Evolutionary conservation across 2,888 invertebrate genomes (phyloP).

Genomic region (Crossocerus cetratus): DNA sequence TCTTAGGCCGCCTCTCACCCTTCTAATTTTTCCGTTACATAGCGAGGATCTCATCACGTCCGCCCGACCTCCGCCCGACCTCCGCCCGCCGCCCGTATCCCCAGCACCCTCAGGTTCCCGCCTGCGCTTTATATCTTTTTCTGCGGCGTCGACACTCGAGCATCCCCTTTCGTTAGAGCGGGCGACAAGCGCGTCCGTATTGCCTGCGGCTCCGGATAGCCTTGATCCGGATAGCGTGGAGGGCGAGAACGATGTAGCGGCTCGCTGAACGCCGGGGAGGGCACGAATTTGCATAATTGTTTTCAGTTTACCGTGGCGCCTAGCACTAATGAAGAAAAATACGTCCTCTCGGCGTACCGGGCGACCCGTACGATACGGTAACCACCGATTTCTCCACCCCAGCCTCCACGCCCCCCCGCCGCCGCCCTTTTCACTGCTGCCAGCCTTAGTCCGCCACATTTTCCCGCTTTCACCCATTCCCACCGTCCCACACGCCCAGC

Average conservation of each 20-base stretch:
- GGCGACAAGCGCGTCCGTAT: not conserved
- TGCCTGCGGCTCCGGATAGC: constrained; percentile 26
- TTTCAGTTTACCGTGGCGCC: constrained; percentile 63
- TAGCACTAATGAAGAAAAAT: constrained; percentile 70
- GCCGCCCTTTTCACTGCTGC: not conserved
- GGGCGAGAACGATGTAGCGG: constrained; percentile 13
- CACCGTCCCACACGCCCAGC: not conserved
- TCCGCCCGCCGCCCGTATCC: constrained; percentile 7
- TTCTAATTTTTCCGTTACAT: not conserved
- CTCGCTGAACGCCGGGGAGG: constrained; percentile 32
- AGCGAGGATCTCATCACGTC: constrained; percentile 3
- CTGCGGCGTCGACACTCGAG: constrained; percentile 17
- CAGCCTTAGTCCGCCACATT: not conserved
- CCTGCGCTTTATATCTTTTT: constrained; percentile 15
- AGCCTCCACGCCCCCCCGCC: not conserved
- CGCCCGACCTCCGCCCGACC: constrained; percentile 14
- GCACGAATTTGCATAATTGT: constrained; percentile 70
- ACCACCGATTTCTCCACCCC: constrained; percentile 16
- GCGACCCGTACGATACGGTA: constrained; percentile 44
- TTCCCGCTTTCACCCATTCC: not conserved
- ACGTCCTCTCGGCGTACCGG: constrained; percentile 50
- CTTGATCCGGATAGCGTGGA: not conserved
- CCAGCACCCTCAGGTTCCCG: constrained; percentile 4
- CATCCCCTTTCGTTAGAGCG: not conserved
- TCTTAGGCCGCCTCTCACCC: constrained; percentile 8